Base-by-base conservation (phyloP, 2,888 invertebrate species). In the Thalpophila matura region DNA sequence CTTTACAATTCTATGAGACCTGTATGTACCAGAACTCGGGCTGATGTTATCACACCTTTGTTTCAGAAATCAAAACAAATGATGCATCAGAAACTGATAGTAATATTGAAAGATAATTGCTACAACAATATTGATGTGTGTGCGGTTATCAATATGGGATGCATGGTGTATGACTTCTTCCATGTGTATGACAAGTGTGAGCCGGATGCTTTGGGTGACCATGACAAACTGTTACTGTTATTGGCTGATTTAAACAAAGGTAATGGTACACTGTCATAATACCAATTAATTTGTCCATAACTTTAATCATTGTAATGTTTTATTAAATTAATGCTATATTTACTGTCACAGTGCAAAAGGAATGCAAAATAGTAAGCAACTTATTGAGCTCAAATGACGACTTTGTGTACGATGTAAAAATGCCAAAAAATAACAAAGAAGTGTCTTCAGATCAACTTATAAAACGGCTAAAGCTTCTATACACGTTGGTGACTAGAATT, bases 331-430 rank as follows among this genome's bases (percentile, higher is more conserved):
- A 3, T 40, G 4, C 0, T n/a, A 51, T 16, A 20, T 37, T n/a
- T 33, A 22, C 1, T 50, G 9, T 78, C 80, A 26, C 85, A 95
- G 95, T 88, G 18, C 87, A 88, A 84, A 81, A 79, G 22, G 94
- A 95, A 79, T 94, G 95, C 70, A 94, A 93, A 82, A 86, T 92
- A 2, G 94, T 94, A 0, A 91, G 88, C 69, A 90, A 94, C 56
- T 74, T 91, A 9, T 74, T 94, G 9, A 81, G 85, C 46, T 67
- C 85, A 0, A 63, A 77, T 2, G 72, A 74, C 0, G 89, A 91
- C 65, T 89, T 85, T 49, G 24, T 81, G 1, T 91, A 88, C 46
- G 79, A 88, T 4, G 70, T 88, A 5, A 87, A 85, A 65, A 84
- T 82, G 62, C 77, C 82, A 5, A 65, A 42, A 1, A 75, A 77